Base-by-base conservation (phyloP, 35 echinoderm and acorn worm species). In the Apostichopus californicus region DNA sequence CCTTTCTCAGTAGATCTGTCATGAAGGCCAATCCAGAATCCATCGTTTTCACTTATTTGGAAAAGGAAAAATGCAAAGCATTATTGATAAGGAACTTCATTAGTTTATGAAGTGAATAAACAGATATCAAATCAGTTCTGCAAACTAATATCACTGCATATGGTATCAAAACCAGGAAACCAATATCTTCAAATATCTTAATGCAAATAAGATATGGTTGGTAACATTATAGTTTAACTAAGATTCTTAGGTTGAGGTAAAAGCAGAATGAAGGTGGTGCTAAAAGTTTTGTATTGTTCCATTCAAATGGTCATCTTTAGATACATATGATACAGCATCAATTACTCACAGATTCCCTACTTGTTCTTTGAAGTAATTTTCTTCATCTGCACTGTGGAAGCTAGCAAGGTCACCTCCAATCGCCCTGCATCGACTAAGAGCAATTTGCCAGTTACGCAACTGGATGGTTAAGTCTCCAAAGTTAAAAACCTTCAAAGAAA, bases 371-470 rank as follows among this genome's bases (percentile, higher is more conserved):
- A 99, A 54, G 75, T 96, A 96, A 14, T 79, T 58, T 71, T 95
- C 95, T 68, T 99, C 97, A 21, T 70, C 97, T 10, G 77, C 28
- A 89, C 92, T 94, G 78, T 99, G 97, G 78, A 99, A 99, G 77
- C 97, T 99, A 79, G 97, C 97, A 3, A 99, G 86, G 55, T 99
- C 87, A 56, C 86, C 97, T 46, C 95, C 97, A n/a, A 93, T 89
- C 6, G 70, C 73, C 15, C 75, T 78, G 82, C 97, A 99, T 21
- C 83, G 75, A 13, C 23, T 66, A 6, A 71, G 63, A 28, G 97
- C 97, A 8, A 93, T 65, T 60, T 64, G 59, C 97, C 97, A 99
- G 3, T 73, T 77, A 54, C 89, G 71, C 89, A 79, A 1, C 23
- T 58, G 9, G 8, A 20, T 57, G 11, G 55, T 77, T 3, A 11